These are phyloP conservation scores for Serinus canaria DNA, from an alignment of 2,113 vertebrate species.

Conservation along the genomic window DNA sequence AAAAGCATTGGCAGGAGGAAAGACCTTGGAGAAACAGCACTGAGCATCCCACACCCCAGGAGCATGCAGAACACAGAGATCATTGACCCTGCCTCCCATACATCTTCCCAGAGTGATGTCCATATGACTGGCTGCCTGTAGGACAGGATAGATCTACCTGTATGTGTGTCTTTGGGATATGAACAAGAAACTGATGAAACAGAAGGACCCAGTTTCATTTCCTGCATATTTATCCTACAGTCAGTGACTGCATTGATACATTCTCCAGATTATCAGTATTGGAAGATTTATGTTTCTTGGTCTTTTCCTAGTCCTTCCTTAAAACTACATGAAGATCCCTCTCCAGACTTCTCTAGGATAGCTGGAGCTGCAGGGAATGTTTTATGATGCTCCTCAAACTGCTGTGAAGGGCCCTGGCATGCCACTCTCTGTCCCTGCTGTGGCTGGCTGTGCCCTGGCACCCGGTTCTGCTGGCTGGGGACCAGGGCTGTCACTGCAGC, in stretches of 20 bases:
- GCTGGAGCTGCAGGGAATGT: not conserved
- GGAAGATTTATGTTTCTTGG: not conserved
- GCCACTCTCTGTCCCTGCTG: too few species aligned
- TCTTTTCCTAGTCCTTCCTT: not conserved
- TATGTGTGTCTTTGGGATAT: not conserved
- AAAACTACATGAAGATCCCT: not conserved
- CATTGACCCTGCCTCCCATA: not conserved
- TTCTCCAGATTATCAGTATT: not conserved
- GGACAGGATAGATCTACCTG: not conserved
- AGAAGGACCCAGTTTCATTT: not conserved
- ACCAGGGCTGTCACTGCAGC: fast-evolving
- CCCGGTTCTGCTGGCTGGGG: not conserved
- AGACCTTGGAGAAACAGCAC: not conserved
- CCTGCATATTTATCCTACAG: not conserved
- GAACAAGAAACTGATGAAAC: not conserved
- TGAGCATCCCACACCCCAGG: fast-evolving
- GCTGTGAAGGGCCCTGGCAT: not conserved
- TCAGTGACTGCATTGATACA: not conserved
- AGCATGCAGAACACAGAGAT: not conserved
- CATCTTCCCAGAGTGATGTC: not conserved
- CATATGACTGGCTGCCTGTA: fast-evolving
- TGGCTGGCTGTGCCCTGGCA: not conserved
- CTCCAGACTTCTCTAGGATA: not conserved
- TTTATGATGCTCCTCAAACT: not conserved
- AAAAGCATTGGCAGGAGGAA: not conserved